Evolutionary conservation across 1,140 invertebrate genomes (phyloP), one percentile per base, ranked within the genome.

Genomic region (Calycopis cecrops): DNA sequence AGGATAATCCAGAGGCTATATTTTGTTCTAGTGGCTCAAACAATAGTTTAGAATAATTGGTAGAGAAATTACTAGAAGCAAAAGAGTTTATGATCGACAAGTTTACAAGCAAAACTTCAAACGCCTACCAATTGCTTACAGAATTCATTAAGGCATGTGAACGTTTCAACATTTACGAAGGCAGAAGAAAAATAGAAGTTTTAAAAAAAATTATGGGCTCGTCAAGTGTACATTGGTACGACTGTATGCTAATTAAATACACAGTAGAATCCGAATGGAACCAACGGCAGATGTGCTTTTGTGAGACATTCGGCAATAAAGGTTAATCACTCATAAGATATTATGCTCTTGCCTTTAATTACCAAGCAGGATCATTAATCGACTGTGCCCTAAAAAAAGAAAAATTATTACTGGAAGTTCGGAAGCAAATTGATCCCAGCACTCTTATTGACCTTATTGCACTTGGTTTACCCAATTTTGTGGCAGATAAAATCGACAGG

Each of bases 81-180:
- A 65, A 65, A 54, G 11, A 60, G 6, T 48, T 52, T 56, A 50
- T 59, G 35, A 57, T 59, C 50, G 58, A 61, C 16, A 78, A 71
- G 57, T 78, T 78, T 47, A 66, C 35, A 42, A 34, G 61, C 2
- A 69, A 60, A 62, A 65, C 52, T 47, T 2, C 60, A 48, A 74
- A 67, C 57, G 73, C 59, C n/a, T 34, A 62, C 10, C 67, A 72
- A 49, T 74, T 69, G 70, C 65, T 73, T 48, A 62, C 73, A n/a
- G 44, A 49, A 48, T 77, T 73, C 35, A 57, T 67, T 17, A 71
- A 54, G 49, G 62, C 73, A 62, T 76, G 71, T 69, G 63, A 63
- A 49, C 55, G 65, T 44, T 78, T 69, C 16, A 9, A 67, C 9
- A 67, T 76, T 28, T 17, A 35, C 11, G 52, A 66, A 67, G 65